phyloP scores from a whole-genome alignment of 2,113 vertebrate species.

The Pyxicephalus adspersus region DNA sequence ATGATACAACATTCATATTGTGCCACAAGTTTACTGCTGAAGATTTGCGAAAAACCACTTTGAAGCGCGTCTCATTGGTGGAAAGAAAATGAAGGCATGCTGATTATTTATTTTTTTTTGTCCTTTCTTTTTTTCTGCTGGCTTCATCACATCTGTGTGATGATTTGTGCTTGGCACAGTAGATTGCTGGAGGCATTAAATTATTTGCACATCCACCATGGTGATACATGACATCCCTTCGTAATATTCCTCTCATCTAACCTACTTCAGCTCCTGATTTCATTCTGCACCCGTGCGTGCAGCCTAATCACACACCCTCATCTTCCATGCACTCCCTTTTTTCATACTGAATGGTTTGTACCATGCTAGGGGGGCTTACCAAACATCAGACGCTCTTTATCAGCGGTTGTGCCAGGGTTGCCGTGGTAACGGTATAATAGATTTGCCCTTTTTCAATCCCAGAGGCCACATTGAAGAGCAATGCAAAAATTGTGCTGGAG shows the following conservation, averaged over 20 bases:
- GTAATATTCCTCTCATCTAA: conserved; percentile 59
- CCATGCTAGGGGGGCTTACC: conserved; percentile 72
- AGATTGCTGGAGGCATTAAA: conserved; percentile 62
- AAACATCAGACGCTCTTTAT: conserved; percentile 80
- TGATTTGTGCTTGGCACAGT: conserved; percentile 64
- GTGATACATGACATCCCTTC: conserved; percentile 69
- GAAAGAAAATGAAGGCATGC: conserved; percentile 18
- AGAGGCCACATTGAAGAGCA: conserved; percentile 76
- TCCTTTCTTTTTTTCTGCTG: conserved; percentile 46
- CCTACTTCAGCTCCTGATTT: conserved; percentile 47
- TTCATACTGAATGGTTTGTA: conserved; percentile 65
- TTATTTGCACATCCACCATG: conserved; percentile 68
- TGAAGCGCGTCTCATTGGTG: conserved; percentile 19
- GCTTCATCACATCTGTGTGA: conserved; percentile 52
- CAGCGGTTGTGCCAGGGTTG: conserved; percentile 85
- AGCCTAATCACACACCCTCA: neutral
- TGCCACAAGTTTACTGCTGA: neutral
- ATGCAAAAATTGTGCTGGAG: conserved; percentile 75
- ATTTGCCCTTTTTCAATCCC: conserved; percentile 91
- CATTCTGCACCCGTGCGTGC: conserved; percentile 54
- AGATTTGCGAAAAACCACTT: neutral
- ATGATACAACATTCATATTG: neutral
- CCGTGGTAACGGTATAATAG: conserved; percentile 94
- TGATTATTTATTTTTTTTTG: conserved; percentile 1
- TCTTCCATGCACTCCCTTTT: conserved; percentile 3